A percentile compares a stretch with the other conserved stretches of the same genome.
Evolutionary conservation across 2,113 vertebrate genomes (phyloP).

Genomic region (Jacana jacana): DNA sequence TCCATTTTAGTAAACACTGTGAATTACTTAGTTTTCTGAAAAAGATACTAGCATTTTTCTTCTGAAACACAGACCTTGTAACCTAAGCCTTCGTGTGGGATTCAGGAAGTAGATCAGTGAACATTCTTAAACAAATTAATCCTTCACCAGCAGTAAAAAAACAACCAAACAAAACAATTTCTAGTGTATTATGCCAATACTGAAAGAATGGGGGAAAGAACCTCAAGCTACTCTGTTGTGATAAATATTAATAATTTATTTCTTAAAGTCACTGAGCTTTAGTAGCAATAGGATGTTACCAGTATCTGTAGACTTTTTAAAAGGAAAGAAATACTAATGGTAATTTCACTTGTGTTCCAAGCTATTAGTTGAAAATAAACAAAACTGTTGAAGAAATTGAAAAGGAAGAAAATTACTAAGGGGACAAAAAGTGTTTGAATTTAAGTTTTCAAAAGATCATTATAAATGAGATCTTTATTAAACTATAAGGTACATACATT

Average conservation of each 20-base stretch:
- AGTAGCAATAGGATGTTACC: neutral
- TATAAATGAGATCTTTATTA: neutral
- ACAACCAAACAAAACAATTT: neutral
- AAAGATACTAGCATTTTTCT: neutral
- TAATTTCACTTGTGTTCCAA: neutral
- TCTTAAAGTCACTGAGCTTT: neutral
- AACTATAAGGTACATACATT: neutral
- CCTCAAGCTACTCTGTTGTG: neutral
- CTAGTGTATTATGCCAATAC: neutral
- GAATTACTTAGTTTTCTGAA: neutral
- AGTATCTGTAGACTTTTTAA: neutral
- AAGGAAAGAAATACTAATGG: neutral
- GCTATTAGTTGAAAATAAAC: neutral
- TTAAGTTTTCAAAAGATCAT: neutral
- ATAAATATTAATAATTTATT: neutral
- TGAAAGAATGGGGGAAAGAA: neutral
- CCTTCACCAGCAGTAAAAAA: neutral
- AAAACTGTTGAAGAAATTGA: neutral
- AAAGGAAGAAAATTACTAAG: neutral
- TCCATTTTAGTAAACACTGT: neutral
- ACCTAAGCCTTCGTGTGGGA: neutral
- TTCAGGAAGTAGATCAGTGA: neutral
- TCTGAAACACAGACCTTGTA: neutral
- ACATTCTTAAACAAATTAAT: neutral
- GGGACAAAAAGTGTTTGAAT: neutral